These are phyloP conservation scores for Lophius piscatorius DNA, from an alignment of 2,113 vertebrate genomes.

Conservation along the genomic window DNA sequence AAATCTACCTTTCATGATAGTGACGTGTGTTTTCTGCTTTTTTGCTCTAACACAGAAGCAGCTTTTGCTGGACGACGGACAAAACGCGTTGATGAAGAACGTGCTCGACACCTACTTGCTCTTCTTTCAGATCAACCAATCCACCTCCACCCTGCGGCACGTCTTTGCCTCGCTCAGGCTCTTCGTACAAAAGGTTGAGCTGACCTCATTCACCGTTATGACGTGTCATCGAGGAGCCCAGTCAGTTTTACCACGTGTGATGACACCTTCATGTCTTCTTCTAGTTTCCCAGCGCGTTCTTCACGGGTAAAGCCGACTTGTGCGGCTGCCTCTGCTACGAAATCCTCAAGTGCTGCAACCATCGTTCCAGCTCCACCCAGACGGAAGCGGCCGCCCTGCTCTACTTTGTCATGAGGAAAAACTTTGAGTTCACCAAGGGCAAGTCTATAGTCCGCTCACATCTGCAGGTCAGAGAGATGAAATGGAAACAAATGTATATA, in stretches of 20 bases:
- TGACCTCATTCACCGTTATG: not conserved
- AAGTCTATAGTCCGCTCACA: slow-evolving; percentile 97
- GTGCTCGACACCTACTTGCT: slow-evolving; percentile 97
- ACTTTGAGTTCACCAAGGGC: slow-evolving; percentile 97
- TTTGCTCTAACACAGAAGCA: slow-evolving; percentile 83
- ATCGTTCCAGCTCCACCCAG: slow-evolving; percentile 94
- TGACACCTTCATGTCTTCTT: slow-evolving; percentile 12
- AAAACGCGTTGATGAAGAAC: slow-evolving; percentile 94
- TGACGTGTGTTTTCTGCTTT: not conserved
- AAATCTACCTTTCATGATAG: not conserved
- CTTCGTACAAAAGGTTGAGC: slow-evolving; percentile 91
- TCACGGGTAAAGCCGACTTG: slow-evolving; percentile 95
- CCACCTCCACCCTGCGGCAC: slow-evolving; percentile 88
- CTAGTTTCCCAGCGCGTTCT: slow-evolving; percentile 94
- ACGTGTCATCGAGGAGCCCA: not conserved
- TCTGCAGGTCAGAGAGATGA: slow-evolving; percentile 86
- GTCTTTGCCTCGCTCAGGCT: slow-evolving; percentile 91
- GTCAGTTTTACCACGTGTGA: not conserved
- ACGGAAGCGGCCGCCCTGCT: slow-evolving; percentile 93
- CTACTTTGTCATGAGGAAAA: slow-evolving; percentile 98
- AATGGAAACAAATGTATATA: not conserved
- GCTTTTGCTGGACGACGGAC: slow-evolving; percentile 90
- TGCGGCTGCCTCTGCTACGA: slow-evolving; percentile 95
- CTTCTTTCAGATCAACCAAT: slow-evolving; percentile 98
- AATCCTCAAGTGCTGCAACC: slow-evolving; percentile 97